Evolutionary conservation across 2,797 vertebrate species (phyloP).

Genomic region (Lithobates pipiens): DNA sequence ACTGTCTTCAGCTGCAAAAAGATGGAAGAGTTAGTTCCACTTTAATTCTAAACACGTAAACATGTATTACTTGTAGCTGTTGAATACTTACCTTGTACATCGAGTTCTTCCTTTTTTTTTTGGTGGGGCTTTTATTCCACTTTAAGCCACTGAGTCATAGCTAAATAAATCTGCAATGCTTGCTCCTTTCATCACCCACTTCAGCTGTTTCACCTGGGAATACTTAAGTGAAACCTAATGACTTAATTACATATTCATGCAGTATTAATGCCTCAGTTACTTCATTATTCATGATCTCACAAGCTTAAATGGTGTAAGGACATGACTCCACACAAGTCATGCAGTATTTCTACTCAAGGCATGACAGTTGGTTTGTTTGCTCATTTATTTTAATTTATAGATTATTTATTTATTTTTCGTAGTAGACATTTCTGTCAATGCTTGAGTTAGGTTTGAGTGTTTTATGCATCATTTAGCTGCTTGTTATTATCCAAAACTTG

Average conservation of each 20-base stretch:
- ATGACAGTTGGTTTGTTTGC: background rate
- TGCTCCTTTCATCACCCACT: background rate
- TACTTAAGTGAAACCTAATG: conserved; percentile 7
- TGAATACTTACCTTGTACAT: no score
- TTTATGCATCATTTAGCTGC: background rate
- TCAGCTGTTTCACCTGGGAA: conserved; percentile 1
- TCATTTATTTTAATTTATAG: background rate
- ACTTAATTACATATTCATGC: conserved; percentile 7
- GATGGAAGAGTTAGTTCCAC: no score
- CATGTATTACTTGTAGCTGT: no score
- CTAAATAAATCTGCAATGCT: background rate
- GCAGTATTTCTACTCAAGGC: background rate
- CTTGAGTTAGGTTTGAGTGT: background rate
- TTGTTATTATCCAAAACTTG: no score
- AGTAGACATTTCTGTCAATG: background rate
- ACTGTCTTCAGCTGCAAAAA: no score
- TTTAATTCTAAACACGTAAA: no score
- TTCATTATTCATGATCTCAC: conserved; percentile 7
- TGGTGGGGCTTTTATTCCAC: background rate
- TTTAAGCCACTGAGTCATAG: background rate
- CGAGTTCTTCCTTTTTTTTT: no score
- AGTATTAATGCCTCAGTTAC: background rate
- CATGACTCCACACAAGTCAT: background rate
- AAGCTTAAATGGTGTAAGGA: conserved; percentile 7
- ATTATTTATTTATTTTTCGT: background rate